A percentile compares a stretch with the other conserved stretches of the same genome.
Evolutionary conservation across 1,140 invertebrate species (phyloP).

Genomic region (Lucilia sericata): DNA sequence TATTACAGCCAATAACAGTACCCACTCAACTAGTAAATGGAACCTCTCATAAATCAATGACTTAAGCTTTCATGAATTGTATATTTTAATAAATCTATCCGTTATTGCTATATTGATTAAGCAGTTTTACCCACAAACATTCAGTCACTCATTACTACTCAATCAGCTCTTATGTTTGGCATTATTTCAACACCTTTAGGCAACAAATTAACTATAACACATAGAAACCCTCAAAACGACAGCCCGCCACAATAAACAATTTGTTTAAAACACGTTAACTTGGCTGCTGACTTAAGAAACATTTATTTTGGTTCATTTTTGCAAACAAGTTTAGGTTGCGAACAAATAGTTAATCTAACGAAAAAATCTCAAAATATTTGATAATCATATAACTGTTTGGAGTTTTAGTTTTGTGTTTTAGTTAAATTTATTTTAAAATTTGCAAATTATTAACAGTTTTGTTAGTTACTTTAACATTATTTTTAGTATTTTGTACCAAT

Average conservation of each 20-base stretch:
- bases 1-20: not conserved
- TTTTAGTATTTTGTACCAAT: too few relatives aligned
- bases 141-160: slow-evolving; percentile 9
- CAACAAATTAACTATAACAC: not conserved
- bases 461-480: too few relatives aligned
- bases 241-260: not conserved
- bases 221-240: not conserved
- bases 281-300: not conserved
- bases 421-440: not conserved
- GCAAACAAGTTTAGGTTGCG: not conserved
- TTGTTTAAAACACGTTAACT: not conserved
- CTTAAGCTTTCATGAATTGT: not conserved
- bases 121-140: not conserved
- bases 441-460: not conserved
- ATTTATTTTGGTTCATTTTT: not conserved
- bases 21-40: not conserved
- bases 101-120: not conserved
- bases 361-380: not conserved
- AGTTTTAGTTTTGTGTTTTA: not conserved
- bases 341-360: not conserved
- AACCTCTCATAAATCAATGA: not conserved
- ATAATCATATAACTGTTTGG: too few relatives aligned
- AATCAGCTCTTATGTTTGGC: not conserved
- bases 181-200: slow-evolving; percentile 2
- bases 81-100: not conserved